Evolutionary conservation across 2,888 invertebrate genomes (phyloP), one percentile per base, ranked within the genome.

Genomic region (Dicyrtomina minuta): DNA sequence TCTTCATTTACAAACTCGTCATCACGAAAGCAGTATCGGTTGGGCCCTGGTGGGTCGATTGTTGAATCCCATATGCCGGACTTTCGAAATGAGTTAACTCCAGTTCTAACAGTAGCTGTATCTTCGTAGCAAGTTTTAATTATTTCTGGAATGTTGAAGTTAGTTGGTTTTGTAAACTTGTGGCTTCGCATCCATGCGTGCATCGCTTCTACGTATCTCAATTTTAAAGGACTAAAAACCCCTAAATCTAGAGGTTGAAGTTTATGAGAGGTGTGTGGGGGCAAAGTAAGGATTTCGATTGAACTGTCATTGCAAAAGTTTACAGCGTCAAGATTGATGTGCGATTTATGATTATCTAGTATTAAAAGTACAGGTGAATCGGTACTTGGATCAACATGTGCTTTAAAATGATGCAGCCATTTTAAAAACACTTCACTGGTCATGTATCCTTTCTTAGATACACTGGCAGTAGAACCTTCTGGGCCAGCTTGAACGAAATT

Each of bases 281-380:
- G 80, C 24, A 80, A 66, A 17, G 78, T 75, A 10, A 80, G 64
- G 51, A 79, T 49, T 55, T 75, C 46, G 22, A 80, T 77, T 65
- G 78, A 72, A 72, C 79, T 74, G 20, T 77, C 68, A 60, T 75
- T 61, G 70, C 75, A 76, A 61, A 74, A 74, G 24, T 73, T 59
- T 64, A 74, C 70, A 67, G 71, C 71, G 8, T 75, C 70, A 22
- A 79, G 69, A 49, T 77, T 76, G 6, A 78, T 70, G 67, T 80
- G 81, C 72, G 79, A 78, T 41, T 69, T 66, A 70, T 80, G 80
- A 66, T 79, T 79, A 66, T 79, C 79, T 20, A 79, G 69, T 17
- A 80, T 68, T 70, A 81, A 77, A 39, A 82, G 70, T 20, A 81
- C 77, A 22, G 80, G 81, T 74, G 79, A 74, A 49, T 80, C 79